Evolutionary conservation across 1,140 invertebrate species (phyloP).

Genomic region (Amphibalanus amphitrite): DNA sequence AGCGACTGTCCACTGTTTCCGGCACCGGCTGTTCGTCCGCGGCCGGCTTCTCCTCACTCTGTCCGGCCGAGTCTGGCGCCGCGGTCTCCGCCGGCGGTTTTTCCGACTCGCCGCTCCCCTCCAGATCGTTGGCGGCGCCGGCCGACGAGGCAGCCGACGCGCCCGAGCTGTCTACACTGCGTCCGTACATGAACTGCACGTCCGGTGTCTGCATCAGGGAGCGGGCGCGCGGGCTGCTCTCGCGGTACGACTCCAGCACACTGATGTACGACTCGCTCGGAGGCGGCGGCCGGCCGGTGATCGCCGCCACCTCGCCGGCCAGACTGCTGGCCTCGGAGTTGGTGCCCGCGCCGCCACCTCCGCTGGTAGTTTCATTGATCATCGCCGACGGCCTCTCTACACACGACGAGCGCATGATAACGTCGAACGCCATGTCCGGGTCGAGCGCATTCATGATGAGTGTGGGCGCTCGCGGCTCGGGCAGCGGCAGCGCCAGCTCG

Average conservation of each 20-base stretch:
- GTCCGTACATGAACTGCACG: not conserved
- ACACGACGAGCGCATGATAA: not conserved
- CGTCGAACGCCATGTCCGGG: not conserved
- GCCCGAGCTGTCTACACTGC: not conserved
- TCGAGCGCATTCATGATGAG: conserved; percentile 1
- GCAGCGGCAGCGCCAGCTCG: not conserved
- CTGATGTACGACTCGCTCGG: not conserved
- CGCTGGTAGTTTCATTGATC: too few species aligned
- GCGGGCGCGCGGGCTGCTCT: not conserved
- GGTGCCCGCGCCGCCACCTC: not conserved
- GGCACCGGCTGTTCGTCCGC: not conserved
- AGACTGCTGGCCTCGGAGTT: not conserved
- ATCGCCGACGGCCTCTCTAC: not conserved
- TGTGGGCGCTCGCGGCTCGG: not conserved
- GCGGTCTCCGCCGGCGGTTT: not conserved
- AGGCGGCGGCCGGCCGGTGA: not conserved
- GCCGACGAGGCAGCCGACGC: not conserved
- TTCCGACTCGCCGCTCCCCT: not conserved
- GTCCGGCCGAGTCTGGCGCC: not conserved
- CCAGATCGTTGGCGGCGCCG: not conserved
- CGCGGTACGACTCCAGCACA: not conserved
- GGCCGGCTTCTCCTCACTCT: conserved; percentile 19
- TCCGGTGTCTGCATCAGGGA: conserved; percentile 1
- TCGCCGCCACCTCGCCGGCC: not conserved
- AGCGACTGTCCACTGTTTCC: not conserved